Base-by-base conservation (phyloP, 1,140 invertebrate species). In the Antheraea mylitta region DNA sequence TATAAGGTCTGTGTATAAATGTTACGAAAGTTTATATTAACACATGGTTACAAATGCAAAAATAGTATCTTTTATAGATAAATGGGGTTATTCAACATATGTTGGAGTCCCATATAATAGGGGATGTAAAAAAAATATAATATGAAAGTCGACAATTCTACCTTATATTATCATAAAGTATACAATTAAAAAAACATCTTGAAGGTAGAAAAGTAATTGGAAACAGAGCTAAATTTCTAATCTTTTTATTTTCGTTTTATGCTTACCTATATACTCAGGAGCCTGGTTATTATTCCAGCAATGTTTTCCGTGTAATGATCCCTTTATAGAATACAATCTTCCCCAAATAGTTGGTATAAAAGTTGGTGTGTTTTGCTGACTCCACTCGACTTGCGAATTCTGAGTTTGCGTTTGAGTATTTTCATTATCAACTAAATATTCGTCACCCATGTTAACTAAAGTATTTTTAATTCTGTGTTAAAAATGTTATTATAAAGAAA, bases 371-470 rank as follows among this genome's bases (percentile, higher is more conserved):
- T 85, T 85, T 36, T 82, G 75, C 76, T 88, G 86, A 79, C 86
- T 91, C 89, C 88, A 92, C 69, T 92, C 90, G 18, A 90, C 72
- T 79, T 92, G 88, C 7, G 91, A 92, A 70, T 89, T 90, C 74
- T 92, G 91, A 2, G 91, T 92, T 78, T 92, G 91, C 1, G 91
- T 91, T 79, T 92, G 90, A 7, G 87, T 91, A 80, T 86, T 83
- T 69, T 75, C 79, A 65, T 64, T 75, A 58, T 84, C 82, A 59
- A 76, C 74, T n/a, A 82, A 60, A 18, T 75, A 69, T 53, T 89
- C 84, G 36, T 90, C 86, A 22, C 76, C 79, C 90, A 92, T 90
- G 67, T 30, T 61, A 6, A 6, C 0, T 13, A 53, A 53, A 53
- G 11, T 13, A 53, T 11, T 53, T 53, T 13, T 13, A 53, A 16